Conservation (phyloP, 1,140 invertebrate genomes). For the Bombyx mori region DNA sequence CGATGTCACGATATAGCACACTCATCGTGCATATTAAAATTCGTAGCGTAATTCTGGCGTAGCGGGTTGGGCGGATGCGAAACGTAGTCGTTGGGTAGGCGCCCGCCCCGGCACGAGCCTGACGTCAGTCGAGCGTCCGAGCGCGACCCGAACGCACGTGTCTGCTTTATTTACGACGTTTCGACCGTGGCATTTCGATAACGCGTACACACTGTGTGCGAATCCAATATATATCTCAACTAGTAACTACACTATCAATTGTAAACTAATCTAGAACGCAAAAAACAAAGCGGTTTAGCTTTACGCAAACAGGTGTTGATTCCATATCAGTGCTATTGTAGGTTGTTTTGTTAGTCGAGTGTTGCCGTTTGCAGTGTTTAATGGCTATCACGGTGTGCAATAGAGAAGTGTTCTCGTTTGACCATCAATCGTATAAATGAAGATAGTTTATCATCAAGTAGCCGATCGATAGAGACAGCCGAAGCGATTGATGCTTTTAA, state of each 20-base stretch:
- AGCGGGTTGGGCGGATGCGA: constrained; percentile 46
- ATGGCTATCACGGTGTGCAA: constrained; percentile 34
- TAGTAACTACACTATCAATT: no score
- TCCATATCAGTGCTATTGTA: constrained; percentile 47
- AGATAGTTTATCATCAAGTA: constrained; percentile 33
- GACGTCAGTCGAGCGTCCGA: constrained; percentile 54
- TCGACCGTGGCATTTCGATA: constrained; percentile 18
- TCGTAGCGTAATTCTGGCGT: constrained; percentile 43
- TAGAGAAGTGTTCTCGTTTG: constrained; percentile 33
- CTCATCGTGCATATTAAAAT: constrained; percentile 21
- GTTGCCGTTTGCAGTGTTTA: constrained; percentile 23
- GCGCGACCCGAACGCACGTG: constrained; percentile 22
- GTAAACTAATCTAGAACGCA: no score
- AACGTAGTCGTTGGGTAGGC: constrained; percentile 24
- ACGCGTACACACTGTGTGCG: constrained; percentile 19
- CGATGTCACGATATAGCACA: background rate
- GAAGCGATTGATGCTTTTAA: constrained; percentile 33
- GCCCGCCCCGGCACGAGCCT: constrained; percentile 24
- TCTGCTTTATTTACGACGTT: background rate
- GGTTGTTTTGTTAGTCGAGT: constrained; percentile 32
- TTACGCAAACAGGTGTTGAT: constrained; percentile 37
- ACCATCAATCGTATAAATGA: constrained; percentile 20
- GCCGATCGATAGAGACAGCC: constrained; percentile 56
- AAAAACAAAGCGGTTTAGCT: background rate
- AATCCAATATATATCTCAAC: no score